phyloP scores from a whole-genome alignment of 1,140 invertebrate genomes.

The Leptopilina clavipes region DNA sequence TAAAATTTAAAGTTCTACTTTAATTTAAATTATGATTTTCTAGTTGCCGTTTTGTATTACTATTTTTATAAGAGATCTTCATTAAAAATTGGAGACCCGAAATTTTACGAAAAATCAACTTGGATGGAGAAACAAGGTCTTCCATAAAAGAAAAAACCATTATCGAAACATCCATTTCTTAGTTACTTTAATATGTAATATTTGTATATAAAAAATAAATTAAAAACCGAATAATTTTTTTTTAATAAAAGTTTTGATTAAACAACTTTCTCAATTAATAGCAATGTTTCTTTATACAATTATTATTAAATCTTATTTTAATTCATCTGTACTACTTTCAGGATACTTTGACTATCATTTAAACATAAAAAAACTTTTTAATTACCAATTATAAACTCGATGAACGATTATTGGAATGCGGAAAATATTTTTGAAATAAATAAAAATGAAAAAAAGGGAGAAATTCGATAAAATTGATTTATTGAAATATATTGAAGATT shows the following conservation, averaged over 20 bases:
- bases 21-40: slow-evolving; percentile 49
- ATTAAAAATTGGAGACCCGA: slow-evolving; percentile 81
- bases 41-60: slow-evolving; percentile 85
- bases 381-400: too few relatives aligned
- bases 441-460: slow-evolving; percentile 15
- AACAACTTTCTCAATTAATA: too few relatives aligned
- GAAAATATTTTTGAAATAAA: too few relatives aligned
- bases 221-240: too few relatives aligned
- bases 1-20: slow-evolving; percentile 38
- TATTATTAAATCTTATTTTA: too few relatives aligned
- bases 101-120: slow-evolving; percentile 83
- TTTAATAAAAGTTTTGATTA: too few relatives aligned
- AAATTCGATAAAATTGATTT: slow-evolving; percentile 52
- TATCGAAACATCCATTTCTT: background rate
- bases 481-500: slow-evolving; percentile 51
- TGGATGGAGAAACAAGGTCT: slow-evolving; percentile 78
- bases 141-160: background rate
- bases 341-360: too few relatives aligned
- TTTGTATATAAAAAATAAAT: background rate
- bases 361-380: too few relatives aligned
- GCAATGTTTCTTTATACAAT: too few relatives aligned
- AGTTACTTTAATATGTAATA: background rate
- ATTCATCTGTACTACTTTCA: too few relatives aligned
- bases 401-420: too few relatives aligned
- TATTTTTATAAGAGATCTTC: slow-evolving; percentile 84